phyloP scores from a whole-genome alignment of 2,113 vertebrate species.

The Numenius arquata region DNA sequence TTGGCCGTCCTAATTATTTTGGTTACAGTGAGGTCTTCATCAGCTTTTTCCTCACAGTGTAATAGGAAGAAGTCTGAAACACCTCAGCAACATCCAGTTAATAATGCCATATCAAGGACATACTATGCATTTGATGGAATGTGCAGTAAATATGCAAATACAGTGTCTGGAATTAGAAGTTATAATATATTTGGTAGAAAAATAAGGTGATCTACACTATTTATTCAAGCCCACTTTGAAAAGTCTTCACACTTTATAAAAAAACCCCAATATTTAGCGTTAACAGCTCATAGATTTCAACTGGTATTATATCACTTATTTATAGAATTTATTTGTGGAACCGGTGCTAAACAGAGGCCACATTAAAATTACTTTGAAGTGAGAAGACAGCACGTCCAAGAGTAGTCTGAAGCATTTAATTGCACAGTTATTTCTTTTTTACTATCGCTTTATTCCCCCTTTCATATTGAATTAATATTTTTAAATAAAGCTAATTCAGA shows the following conservation, averaged over 20 bases:
- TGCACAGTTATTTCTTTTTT: not conserved
- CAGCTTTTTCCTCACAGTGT: not conserved
- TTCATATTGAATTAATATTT: not conserved
- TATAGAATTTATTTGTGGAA: not conserved
- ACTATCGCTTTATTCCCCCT: not conserved
- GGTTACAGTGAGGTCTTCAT: not conserved
- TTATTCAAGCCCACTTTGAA: not conserved
- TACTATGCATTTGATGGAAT: not conserved
- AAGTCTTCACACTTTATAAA: not conserved
- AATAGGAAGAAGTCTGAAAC: not conserved
- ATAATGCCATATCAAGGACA: not conserved
- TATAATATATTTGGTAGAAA: not conserved
- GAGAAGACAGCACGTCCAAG: not conserved
- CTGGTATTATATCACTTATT: not conserved
- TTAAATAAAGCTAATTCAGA: not conserved
- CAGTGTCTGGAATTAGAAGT: not conserved
- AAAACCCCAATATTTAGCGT: not conserved
- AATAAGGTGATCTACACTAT: not conserved
- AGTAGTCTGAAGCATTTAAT: not conserved
- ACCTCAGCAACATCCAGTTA: not conserved
- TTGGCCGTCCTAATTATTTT: not conserved
- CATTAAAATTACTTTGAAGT: not conserved
- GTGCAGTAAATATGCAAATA: not conserved
- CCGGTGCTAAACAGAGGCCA: not conserved
- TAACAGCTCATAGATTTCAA: not conserved